Evolutionary conservation across 2,888 invertebrate genomes (phyloP).

Genomic region (Argynnis bischoffii): DNA sequence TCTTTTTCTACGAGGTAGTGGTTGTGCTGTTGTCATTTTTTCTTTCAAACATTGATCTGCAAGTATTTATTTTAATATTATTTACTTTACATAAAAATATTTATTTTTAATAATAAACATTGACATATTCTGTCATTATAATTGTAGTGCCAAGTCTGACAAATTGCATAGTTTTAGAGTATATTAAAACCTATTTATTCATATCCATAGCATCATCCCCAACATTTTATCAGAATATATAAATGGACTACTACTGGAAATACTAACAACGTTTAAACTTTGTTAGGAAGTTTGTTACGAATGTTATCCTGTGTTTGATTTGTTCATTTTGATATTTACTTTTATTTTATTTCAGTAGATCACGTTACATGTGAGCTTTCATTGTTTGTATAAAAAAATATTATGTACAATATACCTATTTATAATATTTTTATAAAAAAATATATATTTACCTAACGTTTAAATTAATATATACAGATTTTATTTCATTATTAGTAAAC

Average conservation of each 20-base stretch:
- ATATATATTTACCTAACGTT: too few species aligned
- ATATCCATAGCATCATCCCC: not conserved
- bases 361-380: not conserved
- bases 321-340: constrained; percentile 13
- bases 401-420: too few species aligned
- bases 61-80: constrained; percentile 36
- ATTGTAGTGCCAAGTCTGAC: too few species aligned
- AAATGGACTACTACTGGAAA: constrained; percentile 3
- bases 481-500: too few species aligned
- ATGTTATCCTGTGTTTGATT: constrained; percentile 15
- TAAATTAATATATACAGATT: too few species aligned
- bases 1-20: constrained; percentile 64
- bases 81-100: not conserved
- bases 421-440: too few species aligned
- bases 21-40: constrained; percentile 51
- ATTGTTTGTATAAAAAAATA: not conserved
- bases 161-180: too few species aligned
- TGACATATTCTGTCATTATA: too few species aligned
- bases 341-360: not conserved
- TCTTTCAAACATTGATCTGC: constrained; percentile 50
- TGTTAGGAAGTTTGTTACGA: constrained; percentile 8
- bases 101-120: too few species aligned
- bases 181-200: constrained; percentile 5
- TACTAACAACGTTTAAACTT: not conserved
- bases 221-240: constrained; percentile 2